phyloP scores from a whole-genome alignment of 2,797 vertebrate genomes.

The Saxicola maurus region DNA sequence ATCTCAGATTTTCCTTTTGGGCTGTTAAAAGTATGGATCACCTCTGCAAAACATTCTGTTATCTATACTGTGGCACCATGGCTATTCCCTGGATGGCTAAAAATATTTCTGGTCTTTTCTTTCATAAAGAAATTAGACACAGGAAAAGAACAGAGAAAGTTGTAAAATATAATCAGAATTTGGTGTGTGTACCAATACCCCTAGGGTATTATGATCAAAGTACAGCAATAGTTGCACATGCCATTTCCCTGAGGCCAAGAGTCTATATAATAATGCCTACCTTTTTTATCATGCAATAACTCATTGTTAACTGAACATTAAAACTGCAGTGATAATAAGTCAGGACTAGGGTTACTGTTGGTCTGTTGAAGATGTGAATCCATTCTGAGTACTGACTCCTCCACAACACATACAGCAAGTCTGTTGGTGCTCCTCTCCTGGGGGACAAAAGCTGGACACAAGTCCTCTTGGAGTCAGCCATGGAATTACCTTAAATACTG shows the following conservation, averaged over 20 bases:
- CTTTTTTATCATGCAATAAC: conserved; percentile 9
- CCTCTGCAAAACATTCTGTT: not conserved
- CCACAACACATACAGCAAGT: not conserved
- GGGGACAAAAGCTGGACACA: not conserved
- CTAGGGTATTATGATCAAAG: conserved; percentile 15
- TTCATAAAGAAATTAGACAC: not conserved
- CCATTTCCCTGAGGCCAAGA: not conserved
- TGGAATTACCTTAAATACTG: not conserved
- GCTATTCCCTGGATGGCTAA: not conserved
- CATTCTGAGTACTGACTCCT: not conserved
- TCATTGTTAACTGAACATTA: not conserved
- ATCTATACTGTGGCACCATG: not conserved
- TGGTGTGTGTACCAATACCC: not conserved
- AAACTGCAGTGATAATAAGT: not conserved
- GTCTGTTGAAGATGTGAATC: not conserved
- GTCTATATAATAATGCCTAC: not conserved
- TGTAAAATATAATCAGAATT: conserved; percentile 44
- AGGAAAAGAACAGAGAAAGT: conserved; percentile 3
- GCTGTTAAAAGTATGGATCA: not conserved
- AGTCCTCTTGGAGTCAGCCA: not conserved
- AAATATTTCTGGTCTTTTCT: not conserved
- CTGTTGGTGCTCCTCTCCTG: not conserved
- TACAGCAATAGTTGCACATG: not conserved
- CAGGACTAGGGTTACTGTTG: not conserved
- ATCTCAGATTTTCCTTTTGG: not conserved